Base-by-base conservation (phyloP, 2,888 invertebrate genomes). In the Anorthoa munda region DNA sequence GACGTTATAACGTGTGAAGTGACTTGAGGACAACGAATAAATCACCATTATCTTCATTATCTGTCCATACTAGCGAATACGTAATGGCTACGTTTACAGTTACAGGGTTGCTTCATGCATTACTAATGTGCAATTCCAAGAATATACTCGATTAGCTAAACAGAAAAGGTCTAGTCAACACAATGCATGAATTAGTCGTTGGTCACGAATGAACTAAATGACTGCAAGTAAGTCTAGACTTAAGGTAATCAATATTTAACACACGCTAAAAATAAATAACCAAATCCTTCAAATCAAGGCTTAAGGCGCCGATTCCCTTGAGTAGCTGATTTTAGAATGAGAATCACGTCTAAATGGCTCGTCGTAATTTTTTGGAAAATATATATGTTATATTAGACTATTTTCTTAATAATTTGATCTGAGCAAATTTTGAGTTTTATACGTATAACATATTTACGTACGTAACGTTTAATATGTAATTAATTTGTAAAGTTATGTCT, bases 1-100 rank as follows among this genome's bases (percentile, higher is more conserved):
- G n/a, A n/a, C 84, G 84, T 85, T 85, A 79, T 87, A 86, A 86
- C 83, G 86, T 89, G 87, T 87, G 86, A 88, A 87, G 80, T 83
- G 65, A 85, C 87, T 84, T 84, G 85, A 81, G 79, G 81, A 87
- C 84, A 78, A 71, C 55, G 81, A 76, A 87, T 85, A 81, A 82
- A 86, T 88, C 84, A 83, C 83, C 79, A 82, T 85, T 86, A 86
- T 86, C 86, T 85, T 82, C 81, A 82, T 79, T 86, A 86, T 85
- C 85, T 80, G 68, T 68, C 76, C 71, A 75, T 82, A 78, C 81
- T 76, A 69, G 82, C 81, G 81, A 86, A 86, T 82, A 78, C 75
- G 77, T 79, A 79, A 85, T 85, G 69, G n/a, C 65, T 68, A 46
- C 50, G 39, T 75, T 79, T 77, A 86, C 86, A 77, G 86, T 84